Evolutionary conservation across 2,113 vertebrate genomes (phyloP), one percentile per base, ranked within the genome.

Genomic region (Syrmaticus mikado): DNA sequence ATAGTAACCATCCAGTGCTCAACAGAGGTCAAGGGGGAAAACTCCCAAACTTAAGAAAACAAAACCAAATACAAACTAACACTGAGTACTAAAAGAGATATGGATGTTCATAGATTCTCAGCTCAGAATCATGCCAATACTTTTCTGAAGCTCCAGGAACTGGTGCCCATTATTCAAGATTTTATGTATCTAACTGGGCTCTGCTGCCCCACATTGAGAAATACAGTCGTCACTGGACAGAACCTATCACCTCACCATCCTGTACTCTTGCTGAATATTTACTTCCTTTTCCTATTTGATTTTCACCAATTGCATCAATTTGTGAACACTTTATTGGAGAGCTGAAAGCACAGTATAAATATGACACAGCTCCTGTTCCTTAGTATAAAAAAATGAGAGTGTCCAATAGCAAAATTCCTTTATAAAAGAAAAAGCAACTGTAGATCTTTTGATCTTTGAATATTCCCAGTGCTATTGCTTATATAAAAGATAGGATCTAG

Each of bases 321-420:
- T 80, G 34, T 30, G 38, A 50, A 53, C 88, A 14, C 46, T 85
- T 38, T 73, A 83, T 52, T 87, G 52, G 34, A 85, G 68, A 91
- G 38, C 79, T 67, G 60, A 85, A 89, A 93, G 82, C 79, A 90
- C 30, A 43, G 52, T 15, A 77, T 34, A 93, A 85, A 89, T 61
- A 27, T 40, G 92, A 90, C 43, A 57, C 38, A 81, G 79, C 52
- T 87, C 79, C 62, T 53, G 34, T 53, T 86, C 68, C 90, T 72
- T 13, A 24, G 34, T 67, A 68, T 52, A 88, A 78, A 80, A 55
- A 43, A 53, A 38, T 46, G 38, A 9, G 27, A 15, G 40, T 74
- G 82, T 92, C 58, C 36, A 48, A 55, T 48, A 52, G 57, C 48
- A 86, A n/a, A 75, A 32, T 76, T 30, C 52, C 36, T 78, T 85